Evolutionary conservation across 1,140 invertebrate genomes (phyloP).

Genomic region (Trachymyrmex septentrionalis): DNA sequence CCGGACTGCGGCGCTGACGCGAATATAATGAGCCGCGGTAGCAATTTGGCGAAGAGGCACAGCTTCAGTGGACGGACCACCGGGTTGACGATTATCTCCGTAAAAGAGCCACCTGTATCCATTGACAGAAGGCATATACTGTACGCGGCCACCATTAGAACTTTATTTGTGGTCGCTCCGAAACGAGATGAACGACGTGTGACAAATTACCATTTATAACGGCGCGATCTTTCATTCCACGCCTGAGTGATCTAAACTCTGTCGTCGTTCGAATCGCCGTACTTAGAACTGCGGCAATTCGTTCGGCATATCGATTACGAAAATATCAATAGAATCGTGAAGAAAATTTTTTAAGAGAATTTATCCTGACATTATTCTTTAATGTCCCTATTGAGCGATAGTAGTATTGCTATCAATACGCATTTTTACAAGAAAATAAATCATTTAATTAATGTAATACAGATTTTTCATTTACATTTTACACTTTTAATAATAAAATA

Average conservation of each 20-base stretch:
- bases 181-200: slow-evolving; percentile 35
- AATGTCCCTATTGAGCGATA: no score
- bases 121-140: slow-evolving; percentile 45
- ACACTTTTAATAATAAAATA: no score
- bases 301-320: not conserved
- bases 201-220: slow-evolving; percentile 24
- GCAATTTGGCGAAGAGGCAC: slow-evolving; percentile 71
- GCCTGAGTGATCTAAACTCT: not conserved
- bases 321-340: slow-evolving; percentile 17
- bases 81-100: slow-evolving; percentile 59
- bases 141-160: slow-evolving; percentile 41
- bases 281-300: slow-evolving; percentile 10
- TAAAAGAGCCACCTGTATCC: slow-evolving; percentile 63
- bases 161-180: slow-evolving; percentile 42
- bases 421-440: no score
- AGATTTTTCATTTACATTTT: no score
- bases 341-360: not conserved
- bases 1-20: slow-evolving; percentile 66
- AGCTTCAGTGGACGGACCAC: slow-evolving; percentile 48
- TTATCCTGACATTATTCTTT: not conserved
- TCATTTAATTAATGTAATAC: no score
- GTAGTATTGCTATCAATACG: no score
- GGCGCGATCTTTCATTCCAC: slow-evolving; percentile 3
- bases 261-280: not conserved
- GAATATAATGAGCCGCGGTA: slow-evolving; percentile 76